phyloP scores from a whole-genome alignment of 2,888 invertebrate species.

The Plusia festucae region DNA sequence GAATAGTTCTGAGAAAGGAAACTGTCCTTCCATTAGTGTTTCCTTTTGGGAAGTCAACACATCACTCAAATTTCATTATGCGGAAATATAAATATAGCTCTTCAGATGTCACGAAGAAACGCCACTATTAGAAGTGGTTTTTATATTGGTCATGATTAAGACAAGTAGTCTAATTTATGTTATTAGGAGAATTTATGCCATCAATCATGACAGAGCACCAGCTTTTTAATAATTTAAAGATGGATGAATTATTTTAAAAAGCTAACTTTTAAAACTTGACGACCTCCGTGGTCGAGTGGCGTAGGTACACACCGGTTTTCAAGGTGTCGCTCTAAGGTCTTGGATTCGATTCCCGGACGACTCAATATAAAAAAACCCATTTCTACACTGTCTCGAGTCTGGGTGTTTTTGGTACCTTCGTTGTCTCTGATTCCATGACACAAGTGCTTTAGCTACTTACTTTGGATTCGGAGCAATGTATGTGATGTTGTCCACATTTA shows the following conservation, averaged over 20 bases:
- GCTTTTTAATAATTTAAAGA: background rate
- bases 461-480: no score
- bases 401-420: no score
- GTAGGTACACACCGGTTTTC: no score
- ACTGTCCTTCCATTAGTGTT: conserved; percentile 73
- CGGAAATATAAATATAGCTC: conserved; percentile 70
- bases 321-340: no score
- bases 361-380: no score
- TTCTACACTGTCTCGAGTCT: no score
- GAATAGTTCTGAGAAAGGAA: conserved; percentile 69
- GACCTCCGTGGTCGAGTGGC: no score
- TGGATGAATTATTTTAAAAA: background rate
- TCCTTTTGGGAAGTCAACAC: conserved; percentile 70
- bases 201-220: conserved; percentile 3
- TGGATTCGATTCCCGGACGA: no score
- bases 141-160: conserved; percentile 51
- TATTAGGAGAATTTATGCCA: conserved; percentile 27
- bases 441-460: no score
- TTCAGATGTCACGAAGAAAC: conserved; percentile 48
- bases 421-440: no score
- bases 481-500: no score
- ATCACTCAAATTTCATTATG: conserved; percentile 70
- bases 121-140: conserved; percentile 46
- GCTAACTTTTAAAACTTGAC: no score
- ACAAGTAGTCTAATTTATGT: conserved; percentile 22